Evolutionary conservation across 2,888 invertebrate genomes (phyloP), one percentile per base, ranked within the genome.

Genomic region (Eupithecia insigniata): DNA sequence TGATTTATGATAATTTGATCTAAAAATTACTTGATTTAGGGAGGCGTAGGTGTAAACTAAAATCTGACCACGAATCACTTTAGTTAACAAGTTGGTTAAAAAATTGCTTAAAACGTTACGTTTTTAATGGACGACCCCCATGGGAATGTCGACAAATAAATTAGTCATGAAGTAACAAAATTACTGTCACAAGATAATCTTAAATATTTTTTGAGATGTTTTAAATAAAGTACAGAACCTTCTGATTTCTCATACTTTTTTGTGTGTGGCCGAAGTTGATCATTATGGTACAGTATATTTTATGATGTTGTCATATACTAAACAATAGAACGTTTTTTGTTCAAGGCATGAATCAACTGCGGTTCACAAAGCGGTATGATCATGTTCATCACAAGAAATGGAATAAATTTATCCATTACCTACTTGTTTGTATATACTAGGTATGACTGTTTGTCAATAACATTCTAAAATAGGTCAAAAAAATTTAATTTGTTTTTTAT

Each of bases 241-340:
- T 26, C 26, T 55, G 26, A 14, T 26, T 14, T 5, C 12, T 55
- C 26, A 55, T 14, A 26, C 55, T 55, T 55, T 32, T 32, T 61
- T 62, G 12, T 32, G n/a, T 32, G 32, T 62, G 30, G n/a, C 61
- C 61, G 34, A 61, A 32, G 32, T 34, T 32, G 61, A 62, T 62
- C 34, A 34, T 32, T 32, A 62, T 12, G 61, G 30, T n/a, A 32
- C 18, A 18, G 34, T 22, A n/a, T 16, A 60, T 28, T 32, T 62
- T 32, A n/a, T n/a, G 61, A 62, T 62, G 32, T 32, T n/a, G 61
- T 34, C 61, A 62, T 62, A 10, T 30, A 34, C 61, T 30, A 34
- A 62, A 62, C 61, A 62, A 62, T 62, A 62, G 61, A 32, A 62
- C 32, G 61, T 32, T 62, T 62, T 46, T 62, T 62, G 61, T 34